Evolutionary conservation across 1,140 invertebrate genomes (phyloP), one percentile per base, ranked within the genome.

Genomic region (roundworm (Caenorhabditis elegans)): DNA sequence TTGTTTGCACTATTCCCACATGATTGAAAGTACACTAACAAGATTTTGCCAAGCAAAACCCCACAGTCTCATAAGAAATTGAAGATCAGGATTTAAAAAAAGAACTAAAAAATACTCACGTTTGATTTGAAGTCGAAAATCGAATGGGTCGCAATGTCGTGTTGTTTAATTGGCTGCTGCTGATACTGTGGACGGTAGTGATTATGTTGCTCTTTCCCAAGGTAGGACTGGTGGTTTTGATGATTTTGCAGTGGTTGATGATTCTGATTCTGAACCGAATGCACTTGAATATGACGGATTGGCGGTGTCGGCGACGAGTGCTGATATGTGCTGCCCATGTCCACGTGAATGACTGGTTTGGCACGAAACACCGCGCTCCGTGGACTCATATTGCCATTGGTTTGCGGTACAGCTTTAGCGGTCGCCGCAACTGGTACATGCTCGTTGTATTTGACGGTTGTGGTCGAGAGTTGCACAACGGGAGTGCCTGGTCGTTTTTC

Each of bases 331-430:
- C 51, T 39, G 31, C 82, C 82, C 28, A 83, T 70, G 46, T 86
- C 83, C 17, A 86, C 84, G 49, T 85, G 86, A 70, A 86, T 86
- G 39, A 85, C 82, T 15, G 86, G 86, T 46, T 86, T 86, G 13
- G 85, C 75, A 31, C 86, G 80, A 47, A 81, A 86, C 1, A 86
- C 86, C n/a, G 86, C 86, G 8, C 84, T 83, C 22, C 82, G 11
- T 19, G 86, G 86, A 43, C 84, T 83, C 83, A 86, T 80, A 24
- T 85, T 81, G 5, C 83, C 34, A 28, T 51, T 47, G 28, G 77
- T 70, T 26, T 46, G 65, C 26, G 51, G 84, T 31, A 60, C 51
- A 39, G 47, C 31, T 39, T 79, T 75, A 43, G 28, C 17, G 10
- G 76, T 49, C n/a, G 28, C 70, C n/a, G 79, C 53, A 75, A 65